Evolutionary conservation across 2,888 invertebrate genomes (phyloP).

Genomic region (Pseudanteris insignis): DNA sequence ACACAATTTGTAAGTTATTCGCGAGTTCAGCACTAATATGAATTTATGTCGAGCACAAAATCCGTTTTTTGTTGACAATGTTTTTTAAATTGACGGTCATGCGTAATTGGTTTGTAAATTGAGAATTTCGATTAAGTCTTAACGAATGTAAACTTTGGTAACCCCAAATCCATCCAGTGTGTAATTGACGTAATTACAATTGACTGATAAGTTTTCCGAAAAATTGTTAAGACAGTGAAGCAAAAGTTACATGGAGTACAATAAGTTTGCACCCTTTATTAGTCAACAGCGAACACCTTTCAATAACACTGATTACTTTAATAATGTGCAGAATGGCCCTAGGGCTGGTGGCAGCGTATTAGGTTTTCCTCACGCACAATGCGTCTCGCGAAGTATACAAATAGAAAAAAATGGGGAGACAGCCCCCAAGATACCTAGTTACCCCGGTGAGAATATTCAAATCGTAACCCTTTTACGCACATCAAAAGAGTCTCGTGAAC

Average conservation of each 20-base stretch:
- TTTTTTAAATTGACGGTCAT: too few species aligned
- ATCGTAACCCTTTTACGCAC: constrained; percentile 61
- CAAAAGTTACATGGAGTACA: constrained; percentile 21
- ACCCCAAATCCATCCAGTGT: too few species aligned
- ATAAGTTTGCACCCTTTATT: constrained; percentile 46
- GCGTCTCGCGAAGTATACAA: constrained; percentile 63
- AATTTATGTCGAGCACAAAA: too few species aligned
- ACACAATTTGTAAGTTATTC: too few species aligned
- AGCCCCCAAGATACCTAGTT: constrained; percentile 63
- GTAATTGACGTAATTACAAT: too few species aligned
- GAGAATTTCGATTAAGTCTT: too few species aligned
- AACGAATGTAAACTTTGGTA: too few species aligned
- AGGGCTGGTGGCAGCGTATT: constrained; percentile 63
- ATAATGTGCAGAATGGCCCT: constrained; percentile 63
- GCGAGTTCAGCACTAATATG: too few species aligned
- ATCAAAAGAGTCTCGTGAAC: constrained; percentile 57
- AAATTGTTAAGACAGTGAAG: constrained; percentile 8
- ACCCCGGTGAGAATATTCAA: constrained; percentile 66
- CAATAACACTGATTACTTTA: constrained; percentile 65
- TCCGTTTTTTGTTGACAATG: too few species aligned
- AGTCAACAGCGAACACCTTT: constrained; percentile 59
- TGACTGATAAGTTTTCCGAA: background rate
- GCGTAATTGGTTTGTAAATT: too few species aligned
- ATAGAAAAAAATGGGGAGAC: constrained; percentile 52
- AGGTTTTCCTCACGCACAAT: constrained; percentile 60